Evolutionary conservation across 1,140 invertebrate species (phyloP).

Genomic region (Drosophila carrolli): DNA sequence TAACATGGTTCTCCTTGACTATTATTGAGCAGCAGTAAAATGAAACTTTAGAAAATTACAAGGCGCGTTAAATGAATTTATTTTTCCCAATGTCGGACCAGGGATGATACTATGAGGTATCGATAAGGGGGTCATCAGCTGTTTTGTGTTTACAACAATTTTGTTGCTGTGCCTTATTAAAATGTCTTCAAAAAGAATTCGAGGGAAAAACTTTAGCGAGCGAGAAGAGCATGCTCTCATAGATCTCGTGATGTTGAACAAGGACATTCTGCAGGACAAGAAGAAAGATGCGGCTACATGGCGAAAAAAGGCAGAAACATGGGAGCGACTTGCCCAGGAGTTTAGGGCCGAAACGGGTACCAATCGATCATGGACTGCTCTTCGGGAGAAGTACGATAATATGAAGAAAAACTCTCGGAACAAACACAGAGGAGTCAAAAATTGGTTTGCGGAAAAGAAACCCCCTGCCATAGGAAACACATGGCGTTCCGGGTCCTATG

Average conservation of each 20-base stretch:
- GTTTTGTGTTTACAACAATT: slow-evolving; percentile 1
- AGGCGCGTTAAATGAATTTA: background rate
- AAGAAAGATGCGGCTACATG: slow-evolving; percentile 10
- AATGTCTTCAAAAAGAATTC: slow-evolving; percentile 12
- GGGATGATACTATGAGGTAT: slow-evolving; percentile 1
- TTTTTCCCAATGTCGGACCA: background rate
- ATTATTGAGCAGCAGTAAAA: too few species aligned
- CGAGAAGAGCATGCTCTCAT: slow-evolving; percentile 2
- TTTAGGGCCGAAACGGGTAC: slow-evolving; percentile 2
- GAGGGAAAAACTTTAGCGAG: slow-evolving; percentile 18
- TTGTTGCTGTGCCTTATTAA: background rate
- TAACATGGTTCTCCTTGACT: too few species aligned
- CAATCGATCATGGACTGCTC: slow-evolving; percentile 3
- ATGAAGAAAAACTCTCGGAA: slow-evolving; percentile 13
- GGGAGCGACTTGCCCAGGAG: slow-evolving; percentile 12
- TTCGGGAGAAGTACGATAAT: slow-evolving; percentile 26
- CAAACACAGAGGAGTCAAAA: background rate
- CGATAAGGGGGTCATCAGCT: slow-evolving; percentile 10
- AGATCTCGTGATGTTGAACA: slow-evolving; percentile 10
- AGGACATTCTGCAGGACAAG: slow-evolving; percentile 2
- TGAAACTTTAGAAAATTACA: background rate
- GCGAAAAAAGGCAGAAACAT: slow-evolving; percentile 13
- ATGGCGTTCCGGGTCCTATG: background rate
- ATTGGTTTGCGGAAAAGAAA: background rate
- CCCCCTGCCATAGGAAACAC: background rate